These are phyloP conservation scores for Fregata magnificens DNA, from an alignment of 2,113 vertebrate species.

Conservation along the genomic window DNA sequence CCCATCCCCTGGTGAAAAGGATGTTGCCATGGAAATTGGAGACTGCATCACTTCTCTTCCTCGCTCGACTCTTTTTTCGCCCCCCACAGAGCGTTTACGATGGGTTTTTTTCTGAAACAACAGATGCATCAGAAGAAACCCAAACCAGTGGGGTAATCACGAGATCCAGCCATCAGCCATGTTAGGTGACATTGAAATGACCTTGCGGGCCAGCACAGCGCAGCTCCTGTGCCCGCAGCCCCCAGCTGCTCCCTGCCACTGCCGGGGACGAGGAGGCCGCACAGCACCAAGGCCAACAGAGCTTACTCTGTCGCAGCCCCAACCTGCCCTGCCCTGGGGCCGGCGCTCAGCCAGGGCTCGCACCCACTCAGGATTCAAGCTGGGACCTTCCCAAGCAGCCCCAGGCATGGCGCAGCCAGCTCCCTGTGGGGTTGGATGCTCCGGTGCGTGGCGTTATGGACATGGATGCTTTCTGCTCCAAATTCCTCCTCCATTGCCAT, in stretches of 20 bases:
- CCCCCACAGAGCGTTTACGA: not conserved
- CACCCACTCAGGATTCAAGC: not conserved
- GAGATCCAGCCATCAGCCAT: not conserved
- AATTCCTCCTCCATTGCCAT: not conserved
- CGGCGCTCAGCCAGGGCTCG: accelerated
- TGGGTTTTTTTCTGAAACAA: not conserved
- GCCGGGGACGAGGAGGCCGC: accelerated
- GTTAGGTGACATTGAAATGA: not conserved
- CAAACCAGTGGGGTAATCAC: not conserved
- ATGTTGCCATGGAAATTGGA: conserved; percentile 63
- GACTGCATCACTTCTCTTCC: conserved; percentile 39
- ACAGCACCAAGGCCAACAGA: accelerated
- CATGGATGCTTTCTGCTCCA: not conserved
- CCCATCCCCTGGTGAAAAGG: conserved; percentile 31
- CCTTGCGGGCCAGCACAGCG: not conserved
- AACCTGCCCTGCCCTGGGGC: not conserved
- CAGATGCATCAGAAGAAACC: conserved; percentile 19
- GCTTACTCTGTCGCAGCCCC: not conserved
- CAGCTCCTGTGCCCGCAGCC: not conserved
- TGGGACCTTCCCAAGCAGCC: not conserved
- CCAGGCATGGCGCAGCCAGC: accelerated
- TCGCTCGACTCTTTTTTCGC: not conserved
- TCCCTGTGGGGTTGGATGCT: accelerated
- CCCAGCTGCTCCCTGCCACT: not conserved
- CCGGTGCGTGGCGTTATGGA: accelerated